These are phyloP conservation scores for Harlomillsia oculata DNA, from an alignment of 1,140 invertebrate genomes.

Conservation along the genomic window DNA sequence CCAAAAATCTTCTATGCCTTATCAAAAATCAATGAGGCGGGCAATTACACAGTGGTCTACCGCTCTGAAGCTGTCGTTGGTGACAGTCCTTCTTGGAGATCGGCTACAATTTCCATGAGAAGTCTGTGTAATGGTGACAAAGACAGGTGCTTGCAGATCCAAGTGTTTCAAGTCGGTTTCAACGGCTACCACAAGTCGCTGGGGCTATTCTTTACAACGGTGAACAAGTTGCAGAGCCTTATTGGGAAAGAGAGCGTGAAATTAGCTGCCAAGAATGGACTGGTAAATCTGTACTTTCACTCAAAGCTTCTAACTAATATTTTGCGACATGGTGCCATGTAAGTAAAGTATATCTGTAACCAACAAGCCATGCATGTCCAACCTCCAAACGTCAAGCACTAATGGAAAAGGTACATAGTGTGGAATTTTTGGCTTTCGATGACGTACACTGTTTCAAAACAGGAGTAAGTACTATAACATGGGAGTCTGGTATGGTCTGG, in stretches of 20 bases:
- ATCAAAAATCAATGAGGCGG: constrained; percentile 44
- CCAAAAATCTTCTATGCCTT: constrained; percentile 50
- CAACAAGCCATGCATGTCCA: too few relatives aligned
- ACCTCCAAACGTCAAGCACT: too few relatives aligned
- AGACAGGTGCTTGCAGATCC: constrained; percentile 16
- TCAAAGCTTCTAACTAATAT: too few relatives aligned
- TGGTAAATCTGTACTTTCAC: constrained; percentile 16
- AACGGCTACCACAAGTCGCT: constrained; percentile 28
- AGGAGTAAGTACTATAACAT: too few relatives aligned
- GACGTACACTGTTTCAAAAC: too few relatives aligned
- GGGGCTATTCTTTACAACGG: constrained; percentile 14
- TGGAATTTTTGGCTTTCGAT: too few relatives aligned
- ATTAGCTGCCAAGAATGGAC: constrained; percentile 24
- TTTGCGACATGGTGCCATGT: too few relatives aligned
- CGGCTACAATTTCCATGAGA: constrained; percentile 46
- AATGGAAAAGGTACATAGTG: too few relatives aligned
- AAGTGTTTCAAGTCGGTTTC: constrained; percentile 21
- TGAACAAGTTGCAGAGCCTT: constrained; percentile 17
- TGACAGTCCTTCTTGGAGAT: constrained; percentile 6
- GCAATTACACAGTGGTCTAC: constrained; percentile 42
- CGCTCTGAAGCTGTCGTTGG: constrained; percentile 39
- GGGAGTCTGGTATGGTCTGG: too few relatives aligned
- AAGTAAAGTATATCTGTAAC: too few relatives aligned
- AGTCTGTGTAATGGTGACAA: constrained; percentile 40
- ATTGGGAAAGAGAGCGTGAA: constrained; percentile 14